phyloP scores from a whole-genome alignment of 2,113 vertebrate genomes.

The Otus sunia region DNA sequence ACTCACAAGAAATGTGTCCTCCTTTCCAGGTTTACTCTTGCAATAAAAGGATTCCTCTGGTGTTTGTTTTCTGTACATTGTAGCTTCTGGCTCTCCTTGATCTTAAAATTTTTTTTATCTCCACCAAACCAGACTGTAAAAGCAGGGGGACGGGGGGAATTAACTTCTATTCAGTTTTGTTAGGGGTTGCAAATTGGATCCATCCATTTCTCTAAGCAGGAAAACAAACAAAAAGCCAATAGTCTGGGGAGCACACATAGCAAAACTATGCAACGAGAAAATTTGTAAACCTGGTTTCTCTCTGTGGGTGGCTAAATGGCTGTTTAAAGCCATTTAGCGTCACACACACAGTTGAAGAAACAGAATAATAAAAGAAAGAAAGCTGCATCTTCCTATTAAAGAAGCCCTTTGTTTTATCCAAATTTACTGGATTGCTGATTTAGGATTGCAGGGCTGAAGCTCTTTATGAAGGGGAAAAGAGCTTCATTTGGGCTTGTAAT shows the following conservation, averaged over 20 bases:
- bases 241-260: neutral
- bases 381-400: neutral
- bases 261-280: constrained; percentile 1
- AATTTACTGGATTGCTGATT: constrained; percentile 19
- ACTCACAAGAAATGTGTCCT: neutral
- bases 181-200: constrained; percentile 50
- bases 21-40: neutral
- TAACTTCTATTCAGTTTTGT: constrained; percentile 8
- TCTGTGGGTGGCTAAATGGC: constrained; percentile 58
- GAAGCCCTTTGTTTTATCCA: neutral
- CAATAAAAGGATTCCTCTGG: constrained; percentile 6
- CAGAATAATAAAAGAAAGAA: neutral
- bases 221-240: constrained; percentile 55
- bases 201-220: constrained; percentile 57
- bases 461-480: neutral
- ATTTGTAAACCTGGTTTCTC: constrained; percentile 56
- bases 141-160: neutral
- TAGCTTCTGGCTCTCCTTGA: neutral
- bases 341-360: neutral
- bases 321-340: constrained; percentile 60
- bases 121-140: constrained; percentile 25
- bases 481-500: constrained; percentile 40
- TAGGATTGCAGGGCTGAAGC: neutral
- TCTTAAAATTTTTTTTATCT: constrained; percentile 39
- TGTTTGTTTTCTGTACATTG: neutral